Evolutionary conservation across 2,113 vertebrate species (phyloP).

Genomic region (Corythornis madagascariensis): DNA sequence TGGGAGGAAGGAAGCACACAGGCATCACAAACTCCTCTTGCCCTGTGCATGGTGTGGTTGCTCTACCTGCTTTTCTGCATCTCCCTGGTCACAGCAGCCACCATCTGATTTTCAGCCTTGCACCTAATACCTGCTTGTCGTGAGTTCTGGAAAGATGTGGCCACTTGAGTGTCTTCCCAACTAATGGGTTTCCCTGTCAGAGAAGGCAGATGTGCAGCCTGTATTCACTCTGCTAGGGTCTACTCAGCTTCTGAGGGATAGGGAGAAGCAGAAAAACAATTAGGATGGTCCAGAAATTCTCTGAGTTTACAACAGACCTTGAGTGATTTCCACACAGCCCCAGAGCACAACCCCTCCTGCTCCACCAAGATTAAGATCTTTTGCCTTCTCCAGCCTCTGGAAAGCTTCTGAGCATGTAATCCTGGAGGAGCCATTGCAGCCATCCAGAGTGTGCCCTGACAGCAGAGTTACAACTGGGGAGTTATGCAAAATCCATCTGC

Average conservation of each 20-base stretch:
- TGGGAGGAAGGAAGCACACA: not conserved
- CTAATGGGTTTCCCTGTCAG: not conserved
- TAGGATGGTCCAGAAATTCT: not conserved
- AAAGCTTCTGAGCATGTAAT: not conserved
- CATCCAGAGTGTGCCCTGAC: not conserved
- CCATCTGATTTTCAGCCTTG: not conserved
- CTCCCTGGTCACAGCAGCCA: rapidly evolving
- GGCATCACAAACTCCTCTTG: not conserved
- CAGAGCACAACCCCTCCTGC: not conserved
- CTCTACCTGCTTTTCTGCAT: not conserved
- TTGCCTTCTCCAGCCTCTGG: not conserved
- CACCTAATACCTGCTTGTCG: not conserved
- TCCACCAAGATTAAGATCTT: not conserved
- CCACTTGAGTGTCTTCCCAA: not conserved
- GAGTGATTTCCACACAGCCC: not conserved
- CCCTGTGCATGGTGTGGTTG: not conserved
- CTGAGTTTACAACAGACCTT: rapidly evolving
- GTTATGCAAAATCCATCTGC: conserved; percentile 7
- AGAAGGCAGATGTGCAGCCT: not conserved
- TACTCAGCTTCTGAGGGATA: not conserved
- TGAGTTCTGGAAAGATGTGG: not conserved
- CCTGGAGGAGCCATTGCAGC: not conserved
- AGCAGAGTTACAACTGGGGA: not conserved
- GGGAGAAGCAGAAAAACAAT: not conserved
- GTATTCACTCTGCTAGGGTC: rapidly evolving